Evolutionary conservation across 2,113 vertebrate genomes (phyloP), one percentile per base, ranked within the genome.

Genomic region (Plotosus lineatus): DNA sequence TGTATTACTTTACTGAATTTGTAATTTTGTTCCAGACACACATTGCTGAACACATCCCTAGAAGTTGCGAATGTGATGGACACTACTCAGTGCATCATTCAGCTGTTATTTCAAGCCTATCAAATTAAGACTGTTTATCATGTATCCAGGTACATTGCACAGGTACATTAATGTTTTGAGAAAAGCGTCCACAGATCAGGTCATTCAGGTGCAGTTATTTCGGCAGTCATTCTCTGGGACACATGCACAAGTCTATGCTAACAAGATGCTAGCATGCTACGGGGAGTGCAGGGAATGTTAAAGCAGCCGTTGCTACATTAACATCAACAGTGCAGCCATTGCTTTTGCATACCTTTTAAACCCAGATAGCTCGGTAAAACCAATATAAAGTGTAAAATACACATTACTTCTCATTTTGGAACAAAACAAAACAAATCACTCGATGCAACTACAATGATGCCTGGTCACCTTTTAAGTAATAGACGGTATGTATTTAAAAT

Each of bases 271-370:
- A 77, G 60, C 89, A 89, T 87, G 87, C 86, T 84, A 80, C 11
- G 14, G 79, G 53, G 36, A 46, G 76, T 83, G 84, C 75, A 85
- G 66, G 81, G 75, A 66, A 83, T 79, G 73, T 65, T 58, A 83
- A 69, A 83, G 89, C 53, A 73, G 46, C n/a, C 28, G 51, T 58
- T 76, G 36, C 38, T 58, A 58, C 33, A 63, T 63, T 63, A 63
- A 65, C 75, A 77, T 63, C 26, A 63, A 50, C 73, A 42, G 53
- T 89, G 86, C 88, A 88, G 87, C 85, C 88, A 87, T 82, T 89
- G 85, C 89, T 50, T 50, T 65, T 56, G 65, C 48, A 73, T 77
- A 63, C 33, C 82, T 65, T 46, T 44, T 63, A 79, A 83, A 85
- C 56, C 7, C n/a, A 51, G 26, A 46, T 19, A 44, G 5, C 56